phyloP scores from a whole-genome alignment of 2,888 invertebrate genomes.

The Acanthosepion pharaonis region DNA sequence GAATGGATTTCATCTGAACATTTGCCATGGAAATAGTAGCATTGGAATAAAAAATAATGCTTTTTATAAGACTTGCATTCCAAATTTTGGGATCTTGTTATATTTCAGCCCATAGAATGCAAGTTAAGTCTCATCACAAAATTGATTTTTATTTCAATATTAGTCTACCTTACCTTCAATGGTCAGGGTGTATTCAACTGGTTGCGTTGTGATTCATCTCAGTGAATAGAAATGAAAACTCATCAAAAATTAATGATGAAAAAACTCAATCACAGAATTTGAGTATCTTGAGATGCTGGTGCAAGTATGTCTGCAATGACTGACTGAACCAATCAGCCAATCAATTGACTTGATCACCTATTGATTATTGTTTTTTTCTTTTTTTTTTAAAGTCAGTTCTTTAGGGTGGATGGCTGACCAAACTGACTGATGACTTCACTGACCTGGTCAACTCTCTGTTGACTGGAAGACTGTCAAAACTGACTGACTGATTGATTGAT shows the following conservation, averaged over 20 bases:
- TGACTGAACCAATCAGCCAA: not conserved
- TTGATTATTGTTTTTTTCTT: not conserved
- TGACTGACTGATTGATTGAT: not conserved
- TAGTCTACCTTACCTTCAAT: too few species aligned
- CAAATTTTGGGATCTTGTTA: not conserved
- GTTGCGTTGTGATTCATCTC: not conserved
- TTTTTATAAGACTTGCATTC: not conserved
- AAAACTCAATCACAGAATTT: not conserved
- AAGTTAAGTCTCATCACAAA: too few species aligned
- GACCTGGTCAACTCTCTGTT: not conserved
- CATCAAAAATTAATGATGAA: not conserved
- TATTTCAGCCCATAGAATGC: not conserved
- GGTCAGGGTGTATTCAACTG: not conserved
- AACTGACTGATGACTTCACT: not conserved
- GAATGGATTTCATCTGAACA: too few species aligned
- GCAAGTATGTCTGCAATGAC: not conserved
- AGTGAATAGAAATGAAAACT: not conserved
- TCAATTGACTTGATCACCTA: not conserved
- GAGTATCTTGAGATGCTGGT: not conserved
- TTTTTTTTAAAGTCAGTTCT: not conserved
- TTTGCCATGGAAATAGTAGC: too few species aligned
- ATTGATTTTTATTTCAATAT: not conserved
- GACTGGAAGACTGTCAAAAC: not conserved
- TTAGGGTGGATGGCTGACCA: not conserved
- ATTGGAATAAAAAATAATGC: too few species aligned